These are phyloP conservation scores for Phlogophora meticulosa DNA, from an alignment of 2,888 invertebrate genomes.

Conservation along the genomic window DNA sequence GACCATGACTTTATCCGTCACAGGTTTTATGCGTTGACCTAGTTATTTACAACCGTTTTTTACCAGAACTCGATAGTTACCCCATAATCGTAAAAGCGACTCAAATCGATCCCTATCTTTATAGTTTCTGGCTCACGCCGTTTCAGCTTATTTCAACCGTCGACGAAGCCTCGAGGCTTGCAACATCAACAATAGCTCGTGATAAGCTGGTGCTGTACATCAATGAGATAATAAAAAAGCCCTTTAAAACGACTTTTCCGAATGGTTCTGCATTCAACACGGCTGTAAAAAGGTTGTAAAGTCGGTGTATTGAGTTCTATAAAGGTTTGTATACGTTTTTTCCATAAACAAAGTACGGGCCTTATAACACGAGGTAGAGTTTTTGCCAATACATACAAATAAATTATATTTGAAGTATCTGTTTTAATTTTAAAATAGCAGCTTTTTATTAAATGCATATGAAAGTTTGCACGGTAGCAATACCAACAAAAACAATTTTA, in stretches of 20 bases:
- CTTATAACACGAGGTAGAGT: neutral
- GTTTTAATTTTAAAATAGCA: too few relatives aligned
- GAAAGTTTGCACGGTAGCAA: too few relatives aligned
- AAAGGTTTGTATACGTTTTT: conserved; percentile 22
- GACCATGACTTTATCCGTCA: neutral
- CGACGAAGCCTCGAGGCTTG: conserved; percentile 21
- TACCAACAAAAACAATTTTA: too few relatives aligned
- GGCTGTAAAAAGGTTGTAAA: conserved; percentile 57
- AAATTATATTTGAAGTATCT: too few relatives aligned
- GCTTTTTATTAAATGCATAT: too few relatives aligned
- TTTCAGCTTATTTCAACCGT: conserved; percentile 38
- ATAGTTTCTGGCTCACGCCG: conserved; percentile 21
- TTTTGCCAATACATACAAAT: too few relatives aligned
- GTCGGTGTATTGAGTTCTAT: conserved; percentile 34
- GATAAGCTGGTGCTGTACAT: conserved; percentile 38
- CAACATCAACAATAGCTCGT: conserved; percentile 21
- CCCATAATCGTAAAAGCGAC: conserved; percentile 35
- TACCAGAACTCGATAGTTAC: conserved; percentile 4
- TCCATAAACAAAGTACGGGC: conserved; percentile 6
- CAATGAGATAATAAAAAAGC: conserved; percentile 47
- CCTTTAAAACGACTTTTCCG: conserved; percentile 43
- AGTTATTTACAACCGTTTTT: conserved; percentile 6
- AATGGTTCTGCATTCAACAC: conserved; percentile 43
- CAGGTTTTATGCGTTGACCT: neutral
- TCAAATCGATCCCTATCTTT: conserved; percentile 34